Evolutionary conservation across 2,888 invertebrate genomes (phyloP), one percentile per base, ranked within the genome.

Genomic region (Norana najaformis): DNA sequence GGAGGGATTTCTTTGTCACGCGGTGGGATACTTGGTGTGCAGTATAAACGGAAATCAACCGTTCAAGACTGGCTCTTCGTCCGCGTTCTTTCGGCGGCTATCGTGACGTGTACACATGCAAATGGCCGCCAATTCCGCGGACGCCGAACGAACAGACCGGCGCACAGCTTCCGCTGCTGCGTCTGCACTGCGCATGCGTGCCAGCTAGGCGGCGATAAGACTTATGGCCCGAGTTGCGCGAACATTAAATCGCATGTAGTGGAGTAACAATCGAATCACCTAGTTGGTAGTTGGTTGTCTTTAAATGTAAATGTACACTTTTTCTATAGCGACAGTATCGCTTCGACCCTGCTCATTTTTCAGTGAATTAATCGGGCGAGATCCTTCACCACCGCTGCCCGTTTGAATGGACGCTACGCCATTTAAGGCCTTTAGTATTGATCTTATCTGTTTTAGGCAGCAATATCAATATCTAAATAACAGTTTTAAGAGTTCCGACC

Each of bases 111-210:
- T 69, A 69, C 69, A 69, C 69, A 69, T 69, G 69, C 69, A 69
- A n/a, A 69, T 69, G 69, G 69, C 69, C 69, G 69, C 30, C 69
- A 69, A 13, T 69, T n/a, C 69, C 69, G 30, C n/a, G 47, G 23
- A 47, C 47, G n/a, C n/a, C n/a, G 47, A 47, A 47, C 47, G 47
- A 23, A 23, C 4, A 47, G 20, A 23, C 23, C 47, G 47, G 6
- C 47, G 47, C 4, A 47, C 47, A 47, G 47, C 47, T 47, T 47
- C 47, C 47, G 47, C 69, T n/a, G 69, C 69, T n/a, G 69, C n/a
- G n/a, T n/a, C 69, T 69, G 69, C 69, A n/a, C 30, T 69, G 69
- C n/a, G 69, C 69, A 69, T 69, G 69, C 69, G 69, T n/a, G 69
- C n/a, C 16, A n/a, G 69, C n/a, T n/a, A 69, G 69, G n/a, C 69